Base-by-base conservation (phyloP, 2,113 vertebrate genomes). In the Lepisosteus osseus region DNA sequence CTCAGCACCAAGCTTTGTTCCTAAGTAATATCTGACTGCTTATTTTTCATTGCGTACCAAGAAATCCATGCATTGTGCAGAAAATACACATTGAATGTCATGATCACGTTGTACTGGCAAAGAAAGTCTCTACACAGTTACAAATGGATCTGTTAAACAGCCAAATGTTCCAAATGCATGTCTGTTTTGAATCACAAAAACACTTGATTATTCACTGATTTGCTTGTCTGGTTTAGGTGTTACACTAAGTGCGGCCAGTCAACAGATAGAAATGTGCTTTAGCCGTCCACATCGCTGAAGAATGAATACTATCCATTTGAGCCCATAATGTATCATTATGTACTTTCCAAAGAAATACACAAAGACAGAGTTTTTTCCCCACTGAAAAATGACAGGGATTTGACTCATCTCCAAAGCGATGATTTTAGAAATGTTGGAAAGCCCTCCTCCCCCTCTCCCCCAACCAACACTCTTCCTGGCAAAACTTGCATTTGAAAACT, bases 121-220 rank as follows among this genome's bases (percentile, higher is more conserved):
- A 54, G 65, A 29, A 29, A 29, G 29, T 45, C 61, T 74, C 55
- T 51, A 69, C 67, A 67, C 74, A 72, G 72, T 61, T 55, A 75
- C 61, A n/a, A 66, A 14, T 70, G 63, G 40, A 66, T 72, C 56
- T 79, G 72, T 65, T 29, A 29, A 29, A 76, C 54, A 77, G 78
- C 78, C 83, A 79, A 61, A 72, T 70, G 62, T 65, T 82, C 45
- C 63, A 85, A 81, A 89, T 85, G 70, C 63, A 75, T 83, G 86
- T 87, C 85, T 81, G 41, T 70, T 68, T 51, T 70, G 73, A 77
- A 79, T 74, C 71, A 61, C 80, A 72, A 78, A 78, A 84, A 82
- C 79, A 76, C 73, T 74, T 82, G 78, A 83, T 75, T 82, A 79
- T 77, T 11, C 79, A 75, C 62, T 45, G 41, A 70, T 76, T 66